Conservation (phyloP, 2,888 invertebrate species). For the Ophion obscuratus region DNA sequence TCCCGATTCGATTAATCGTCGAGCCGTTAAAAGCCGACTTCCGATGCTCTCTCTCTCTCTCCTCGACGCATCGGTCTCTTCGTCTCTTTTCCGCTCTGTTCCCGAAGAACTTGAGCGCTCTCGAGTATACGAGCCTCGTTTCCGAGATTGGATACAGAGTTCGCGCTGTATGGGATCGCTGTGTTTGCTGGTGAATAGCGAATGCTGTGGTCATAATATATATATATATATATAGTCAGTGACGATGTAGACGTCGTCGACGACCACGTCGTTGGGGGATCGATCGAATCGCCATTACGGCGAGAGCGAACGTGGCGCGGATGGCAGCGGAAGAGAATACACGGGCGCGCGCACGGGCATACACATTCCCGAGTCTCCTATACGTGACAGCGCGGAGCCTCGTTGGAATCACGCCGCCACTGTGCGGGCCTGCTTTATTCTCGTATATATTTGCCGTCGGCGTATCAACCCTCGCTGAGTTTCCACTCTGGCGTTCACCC, state of each 20-base stretch:
- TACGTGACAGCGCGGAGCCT: constrained; percentile 59
- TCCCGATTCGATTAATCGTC: constrained; percentile 25
- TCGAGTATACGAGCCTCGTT: neutral
- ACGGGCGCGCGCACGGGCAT: neutral
- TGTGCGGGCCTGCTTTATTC: constrained; percentile 79
- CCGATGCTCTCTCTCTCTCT: constrained; percentile 59
- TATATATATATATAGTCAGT: constrained; percentile 77
- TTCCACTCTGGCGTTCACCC: constrained; percentile 68
- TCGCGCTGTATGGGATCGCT: constrained; percentile 8
- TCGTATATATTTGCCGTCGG: constrained; percentile 81
- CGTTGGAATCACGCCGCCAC: constrained; percentile 82
- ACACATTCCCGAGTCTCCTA: constrained; percentile 5
- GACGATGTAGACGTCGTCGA: constrained; percentile 71
- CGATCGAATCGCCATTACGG: constrained; percentile 83
- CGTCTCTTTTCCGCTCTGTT: neutral
- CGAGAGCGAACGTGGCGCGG: constrained; percentile 75
- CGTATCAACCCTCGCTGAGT: constrained; percentile 79
- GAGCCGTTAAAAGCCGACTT: constrained; percentile 51
- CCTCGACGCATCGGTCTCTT: neutral
- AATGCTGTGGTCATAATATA: constrained; percentile 66
- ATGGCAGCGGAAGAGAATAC: constrained; percentile 48
- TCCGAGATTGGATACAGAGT: constrained; percentile 14
- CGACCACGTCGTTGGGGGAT: constrained; percentile 72
- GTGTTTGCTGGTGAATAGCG: constrained; percentile 55
- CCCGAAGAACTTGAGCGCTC: constrained; percentile 2